These are phyloP conservation scores for Leptosomus discolor DNA, from an alignment of 2,113 vertebrate species.

Conservation along the genomic window DNA sequence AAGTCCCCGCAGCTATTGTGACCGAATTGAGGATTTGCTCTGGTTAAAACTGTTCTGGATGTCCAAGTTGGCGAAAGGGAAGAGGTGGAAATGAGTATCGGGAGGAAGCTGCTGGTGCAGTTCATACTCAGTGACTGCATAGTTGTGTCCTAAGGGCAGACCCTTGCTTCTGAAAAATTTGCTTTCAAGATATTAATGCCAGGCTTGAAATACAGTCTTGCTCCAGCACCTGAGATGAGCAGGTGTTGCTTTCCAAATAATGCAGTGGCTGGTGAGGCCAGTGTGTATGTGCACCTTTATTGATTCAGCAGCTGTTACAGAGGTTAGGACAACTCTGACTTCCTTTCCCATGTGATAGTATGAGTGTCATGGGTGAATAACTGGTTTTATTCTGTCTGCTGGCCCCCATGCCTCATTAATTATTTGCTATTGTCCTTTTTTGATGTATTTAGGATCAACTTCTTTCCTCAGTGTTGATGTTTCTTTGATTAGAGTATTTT, in stretches of 20 bases:
- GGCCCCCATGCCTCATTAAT: neutral
- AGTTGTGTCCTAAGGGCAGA: neutral
- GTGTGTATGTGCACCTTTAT: neutral
- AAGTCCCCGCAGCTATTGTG: accelerated
- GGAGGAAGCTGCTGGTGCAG: neutral
- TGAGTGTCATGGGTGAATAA: neutral
- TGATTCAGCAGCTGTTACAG: neutral
- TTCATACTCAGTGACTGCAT: neutral
- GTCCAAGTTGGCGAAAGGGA: neutral
- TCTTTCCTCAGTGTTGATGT: neutral
- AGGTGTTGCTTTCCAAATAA: neutral
- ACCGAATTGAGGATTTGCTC: neutral
- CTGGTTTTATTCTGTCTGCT: neutral
- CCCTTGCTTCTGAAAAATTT: neutral
- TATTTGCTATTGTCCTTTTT: neutral
- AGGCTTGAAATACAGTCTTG: neutral
- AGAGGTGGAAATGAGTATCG: neutral
- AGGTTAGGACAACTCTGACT: neutral
- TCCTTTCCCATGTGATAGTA: neutral
- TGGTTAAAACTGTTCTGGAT: neutral
- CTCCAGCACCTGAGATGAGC: neutral
- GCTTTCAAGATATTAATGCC: neutral
- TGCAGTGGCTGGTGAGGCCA: neutral
- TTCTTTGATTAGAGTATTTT: neutral
- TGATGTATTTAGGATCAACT: neutral